These are phyloP conservation scores for Dilophus febrilis DNA, from an alignment of 2,888 invertebrate species.

Conservation along the genomic window DNA sequence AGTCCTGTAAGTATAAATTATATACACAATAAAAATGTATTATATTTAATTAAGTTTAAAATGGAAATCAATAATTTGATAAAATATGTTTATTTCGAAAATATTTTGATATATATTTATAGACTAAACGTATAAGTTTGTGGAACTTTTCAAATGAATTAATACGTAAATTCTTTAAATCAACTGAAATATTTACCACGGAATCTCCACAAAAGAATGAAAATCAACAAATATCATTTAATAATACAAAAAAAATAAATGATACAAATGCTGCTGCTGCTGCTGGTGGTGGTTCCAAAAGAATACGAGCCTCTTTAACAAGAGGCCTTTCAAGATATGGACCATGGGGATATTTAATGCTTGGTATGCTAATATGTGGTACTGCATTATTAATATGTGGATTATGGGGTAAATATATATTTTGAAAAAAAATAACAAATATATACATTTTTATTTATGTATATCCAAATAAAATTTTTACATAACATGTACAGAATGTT, in stretches of 20 bases:
- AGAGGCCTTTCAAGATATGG: constrained; percentile 51
- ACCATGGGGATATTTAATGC: constrained; percentile 55
- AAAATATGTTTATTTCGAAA: too few species aligned
- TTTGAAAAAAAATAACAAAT: background rate
- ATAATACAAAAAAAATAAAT: background rate
- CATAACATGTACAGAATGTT: constrained; percentile 4
- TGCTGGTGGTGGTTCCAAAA: background rate
- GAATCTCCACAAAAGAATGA: background rate
- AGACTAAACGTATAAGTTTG: background rate
- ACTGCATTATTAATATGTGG: constrained; percentile 51
- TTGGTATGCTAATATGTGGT: constrained; percentile 52
- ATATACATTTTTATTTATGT: too few species aligned
- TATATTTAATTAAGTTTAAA: too few species aligned
- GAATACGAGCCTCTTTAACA: constrained; percentile 27
- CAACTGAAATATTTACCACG: too few species aligned
- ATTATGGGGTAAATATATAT: constrained; percentile 37
- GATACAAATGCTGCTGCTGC: background rate
- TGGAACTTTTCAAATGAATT: constrained; percentile 2
- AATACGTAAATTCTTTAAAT: background rate
- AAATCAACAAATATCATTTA: background rate
- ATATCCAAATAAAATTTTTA: too few species aligned
- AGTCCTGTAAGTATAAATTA: constrained; percentile 1
- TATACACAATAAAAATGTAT: too few species aligned
- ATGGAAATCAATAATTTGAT: too few species aligned
- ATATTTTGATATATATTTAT: too few species aligned